Evolutionary conservation across 2,797 vertebrate species (phyloP), one percentile per base, ranked within the genome.

Genomic region (Micrastur ruficollis): DNA sequence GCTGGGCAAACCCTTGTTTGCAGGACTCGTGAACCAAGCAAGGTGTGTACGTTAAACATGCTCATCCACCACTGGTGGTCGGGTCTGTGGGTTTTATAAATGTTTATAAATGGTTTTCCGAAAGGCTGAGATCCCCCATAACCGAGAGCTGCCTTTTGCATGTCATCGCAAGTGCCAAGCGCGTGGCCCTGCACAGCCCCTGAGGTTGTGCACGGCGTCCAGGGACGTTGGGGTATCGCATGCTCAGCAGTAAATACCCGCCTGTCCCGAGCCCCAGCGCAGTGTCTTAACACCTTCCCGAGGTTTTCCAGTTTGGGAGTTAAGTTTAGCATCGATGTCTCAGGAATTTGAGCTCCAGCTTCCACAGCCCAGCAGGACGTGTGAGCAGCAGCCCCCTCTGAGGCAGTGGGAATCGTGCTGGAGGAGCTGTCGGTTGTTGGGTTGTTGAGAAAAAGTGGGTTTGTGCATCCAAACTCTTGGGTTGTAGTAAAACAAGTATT

Each of bases 211-310:
- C 23, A 21, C 11, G 2, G 36, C 5, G 2, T 9, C 42, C 21
- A 4, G n/a, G 14, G 6, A 4, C 5, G 2, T 3, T 0, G 21
- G n/a, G 65, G 14, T 15, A 5, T 7, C 1, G 8, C 1, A 4
- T 8, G 71, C 36, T 47, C 66, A 13, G 25, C 17, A 20, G 47
- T 5, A 9, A 7, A 6, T 3, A 6, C 14, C 14, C 6, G 8
- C 34, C 25, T 15, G 29, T 26, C 55, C 86, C n/a, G 3, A 14
- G n/a, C 29, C 17, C 47, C 40, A 4, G 46, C 0, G 5, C 26
- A 4, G 40, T 20, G 44, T 11, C 42, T 8, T 8, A 18, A 34
- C n/a, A 0, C 34, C 14, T 20, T 63, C 59, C 68, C 1, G 4
- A 1, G 46, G 18, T 8, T 2, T 23, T 29, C 63, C 70, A 19